Conservation (phyloP, 2,113 vertebrate genomes). For the Rhizomys pruinosus region DNA sequence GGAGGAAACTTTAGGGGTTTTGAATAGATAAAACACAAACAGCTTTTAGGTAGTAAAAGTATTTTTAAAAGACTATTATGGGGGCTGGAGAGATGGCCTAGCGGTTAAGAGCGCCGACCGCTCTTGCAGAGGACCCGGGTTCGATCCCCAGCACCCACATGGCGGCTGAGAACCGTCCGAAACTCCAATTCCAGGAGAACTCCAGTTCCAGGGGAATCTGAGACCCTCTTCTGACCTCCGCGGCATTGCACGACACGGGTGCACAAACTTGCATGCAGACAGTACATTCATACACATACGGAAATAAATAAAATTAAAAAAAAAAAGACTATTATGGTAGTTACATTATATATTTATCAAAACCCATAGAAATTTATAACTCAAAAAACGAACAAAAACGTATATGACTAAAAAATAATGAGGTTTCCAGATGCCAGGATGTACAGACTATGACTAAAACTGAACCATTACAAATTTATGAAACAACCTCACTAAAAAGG, state of each 20-base stretch:
- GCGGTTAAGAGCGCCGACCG: too few relatives aligned
- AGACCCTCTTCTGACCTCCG: too few relatives aligned
- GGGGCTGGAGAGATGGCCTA: too few relatives aligned
- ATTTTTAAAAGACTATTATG: background rate
- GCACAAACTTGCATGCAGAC: too few relatives aligned
- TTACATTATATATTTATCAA: background rate
- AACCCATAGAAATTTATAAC: background rate
- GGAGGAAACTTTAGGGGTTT: background rate
- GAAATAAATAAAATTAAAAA: too few relatives aligned
- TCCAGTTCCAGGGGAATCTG: too few relatives aligned
- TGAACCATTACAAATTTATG: background rate
- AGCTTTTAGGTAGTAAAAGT: background rate
- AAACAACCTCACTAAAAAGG: background rate
- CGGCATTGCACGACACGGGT: too few relatives aligned
- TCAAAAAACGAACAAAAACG: background rate
- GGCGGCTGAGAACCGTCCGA: too few relatives aligned
- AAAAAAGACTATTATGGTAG: background rate
- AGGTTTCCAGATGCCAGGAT: background rate
- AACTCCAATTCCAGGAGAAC: too few relatives aligned
- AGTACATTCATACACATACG: too few relatives aligned
- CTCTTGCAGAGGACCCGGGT: too few relatives aligned
- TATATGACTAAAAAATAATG: constrained; percentile 1
- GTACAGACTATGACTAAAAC: background rate
- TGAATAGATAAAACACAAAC: background rate
- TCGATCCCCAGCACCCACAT: too few relatives aligned